Percentiles rank a stretch among this genome's conserved stretches.
phyloP scores from a whole-genome alignment of 2,888 invertebrate genomes.

The Hirtodrosophila cameraria region DNA sequence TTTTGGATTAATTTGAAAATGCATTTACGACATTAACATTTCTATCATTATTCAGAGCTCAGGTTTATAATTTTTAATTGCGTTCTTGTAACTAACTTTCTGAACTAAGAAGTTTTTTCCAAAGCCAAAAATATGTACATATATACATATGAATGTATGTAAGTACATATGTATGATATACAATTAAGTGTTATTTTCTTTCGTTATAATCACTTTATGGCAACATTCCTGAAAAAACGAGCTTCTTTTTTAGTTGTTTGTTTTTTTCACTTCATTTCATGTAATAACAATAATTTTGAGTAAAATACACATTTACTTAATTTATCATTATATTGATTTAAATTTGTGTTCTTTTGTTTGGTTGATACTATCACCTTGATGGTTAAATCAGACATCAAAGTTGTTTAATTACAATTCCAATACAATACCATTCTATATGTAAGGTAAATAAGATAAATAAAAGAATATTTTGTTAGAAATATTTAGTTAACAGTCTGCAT shows the following conservation, averaged over 20 bases:
- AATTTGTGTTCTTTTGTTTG: no score
- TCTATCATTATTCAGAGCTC: conserved; percentile 18
- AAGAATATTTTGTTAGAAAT: neutral
- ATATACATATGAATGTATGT: conserved; percentile 5
- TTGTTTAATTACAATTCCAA: neutral
- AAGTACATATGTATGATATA: neutral
- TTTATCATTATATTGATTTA: neutral
- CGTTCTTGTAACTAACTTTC: neutral
- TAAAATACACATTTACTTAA: conserved; percentile 5
- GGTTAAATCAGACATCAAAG: neutral
- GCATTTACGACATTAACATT: conserved; percentile 39
- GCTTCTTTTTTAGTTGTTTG: no score
- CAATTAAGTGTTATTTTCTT: no score
- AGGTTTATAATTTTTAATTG: conserved; percentile 2
- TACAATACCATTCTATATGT: neutral
- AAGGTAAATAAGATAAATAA: neutral
- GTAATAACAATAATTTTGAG: conserved; percentile 9
- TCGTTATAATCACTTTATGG: no score
- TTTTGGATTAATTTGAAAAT: conserved; percentile 41
- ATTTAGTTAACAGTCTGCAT: neutral
- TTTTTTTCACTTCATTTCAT: no score
- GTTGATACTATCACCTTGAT: neutral
- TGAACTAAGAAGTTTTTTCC: conserved; percentile 3
- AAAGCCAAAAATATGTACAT: conserved; percentile 7
- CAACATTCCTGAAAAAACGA: no score